A percentile compares a stretch with the other conserved stretches of the same genome.
These are phyloP conservation scores for Malacosoma neustria DNA, from an alignment of 2,888 invertebrate species.

Conservation along the genomic window DNA sequence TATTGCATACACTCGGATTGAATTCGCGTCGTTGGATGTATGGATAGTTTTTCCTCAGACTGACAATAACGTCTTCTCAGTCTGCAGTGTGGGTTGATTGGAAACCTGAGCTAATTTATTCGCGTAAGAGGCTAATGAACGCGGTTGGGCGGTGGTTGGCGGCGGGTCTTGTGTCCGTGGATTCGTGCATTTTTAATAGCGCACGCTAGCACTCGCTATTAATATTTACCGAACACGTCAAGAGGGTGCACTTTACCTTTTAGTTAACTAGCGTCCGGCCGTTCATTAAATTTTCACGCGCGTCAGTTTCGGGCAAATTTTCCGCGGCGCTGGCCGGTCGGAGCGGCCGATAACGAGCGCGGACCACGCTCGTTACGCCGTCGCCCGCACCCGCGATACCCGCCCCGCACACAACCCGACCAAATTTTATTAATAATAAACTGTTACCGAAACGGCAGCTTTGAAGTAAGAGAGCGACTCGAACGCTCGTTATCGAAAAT, in stretches of 20 bases:
- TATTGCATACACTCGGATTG: constrained; percentile 52
- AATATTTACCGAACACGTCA: constrained; percentile 75
- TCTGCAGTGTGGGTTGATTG: neutral
- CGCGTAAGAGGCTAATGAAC: constrained; percentile 59
- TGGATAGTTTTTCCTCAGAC: neutral
- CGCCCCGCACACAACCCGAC: constrained; percentile 38
- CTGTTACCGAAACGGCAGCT: constrained; percentile 68
- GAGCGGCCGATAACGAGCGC: constrained; percentile 52
- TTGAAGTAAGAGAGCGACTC: constrained; percentile 66
- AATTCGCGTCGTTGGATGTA: constrained; percentile 9
- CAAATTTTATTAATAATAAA: constrained; percentile 74
- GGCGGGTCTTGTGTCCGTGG: constrained; percentile 55
- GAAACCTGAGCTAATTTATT: neutral
- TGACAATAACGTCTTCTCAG: neutral
- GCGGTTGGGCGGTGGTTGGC: constrained; percentile 14
- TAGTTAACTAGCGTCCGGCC: constrained; percentile 75
- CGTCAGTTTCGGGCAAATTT: constrained; percentile 74
- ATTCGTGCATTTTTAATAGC: constrained; percentile 72
- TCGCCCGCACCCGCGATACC: constrained; percentile 19
- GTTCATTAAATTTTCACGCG: constrained; percentile 76
- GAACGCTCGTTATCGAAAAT: constrained; percentile 68
- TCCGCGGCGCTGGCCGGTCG: constrained; percentile 70
- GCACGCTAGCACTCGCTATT: constrained; percentile 70
- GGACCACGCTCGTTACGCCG: constrained; percentile 52
- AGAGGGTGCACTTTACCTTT: constrained; percentile 76